These are phyloP conservation scores for Heliothis virescens DNA, from an alignment of 1,140 invertebrate genomes.

Conservation along the genomic window DNA sequence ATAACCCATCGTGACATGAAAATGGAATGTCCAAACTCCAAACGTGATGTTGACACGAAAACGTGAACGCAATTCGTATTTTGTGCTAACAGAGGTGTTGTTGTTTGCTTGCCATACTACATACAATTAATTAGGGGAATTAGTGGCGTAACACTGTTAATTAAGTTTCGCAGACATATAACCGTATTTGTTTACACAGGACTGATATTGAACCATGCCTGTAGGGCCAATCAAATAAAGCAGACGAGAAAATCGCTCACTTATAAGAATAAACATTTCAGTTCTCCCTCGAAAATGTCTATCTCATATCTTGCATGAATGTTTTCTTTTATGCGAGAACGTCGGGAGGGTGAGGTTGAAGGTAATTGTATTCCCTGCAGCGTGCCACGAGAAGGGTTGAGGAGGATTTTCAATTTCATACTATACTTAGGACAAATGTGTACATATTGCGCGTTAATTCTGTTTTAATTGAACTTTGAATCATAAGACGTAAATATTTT, in stretches of 20 bases:
- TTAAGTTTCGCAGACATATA: neutral
- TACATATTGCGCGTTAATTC: slow-evolving; percentile 58
- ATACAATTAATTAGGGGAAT: slow-evolving; percentile 17
- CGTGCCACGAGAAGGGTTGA: slow-evolving; percentile 68
- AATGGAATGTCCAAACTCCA: slow-evolving; percentile 63
- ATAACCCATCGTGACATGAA: slow-evolving; percentile 62
- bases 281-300: slow-evolving; percentile 62
- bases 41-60: slow-evolving; percentile 62
- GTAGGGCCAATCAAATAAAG: slow-evolving; percentile 49
- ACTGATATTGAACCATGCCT: slow-evolving; percentile 12
- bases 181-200: neutral
- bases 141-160: slow-evolving; percentile 12
- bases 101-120: slow-evolving; percentile 29
- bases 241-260: slow-evolving; percentile 58
- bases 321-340: slow-evolving; percentile 74
- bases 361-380: slow-evolving; percentile 65
- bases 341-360: slow-evolving; percentile 68
- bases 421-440: slow-evolving; percentile 61
- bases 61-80: slow-evolving; percentile 58
- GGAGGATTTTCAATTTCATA: slow-evolving; percentile 60
- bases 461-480: slow-evolving; percentile 63
- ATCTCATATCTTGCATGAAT: slow-evolving; percentile 71
- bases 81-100: slow-evolving; percentile 44
- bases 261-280: slow-evolving; percentile 68
- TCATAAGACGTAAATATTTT: slow-evolving; percentile 34